Base-by-base conservation (phyloP, 2,888 invertebrate genomes). In the Cepaea hortensis region DNA sequence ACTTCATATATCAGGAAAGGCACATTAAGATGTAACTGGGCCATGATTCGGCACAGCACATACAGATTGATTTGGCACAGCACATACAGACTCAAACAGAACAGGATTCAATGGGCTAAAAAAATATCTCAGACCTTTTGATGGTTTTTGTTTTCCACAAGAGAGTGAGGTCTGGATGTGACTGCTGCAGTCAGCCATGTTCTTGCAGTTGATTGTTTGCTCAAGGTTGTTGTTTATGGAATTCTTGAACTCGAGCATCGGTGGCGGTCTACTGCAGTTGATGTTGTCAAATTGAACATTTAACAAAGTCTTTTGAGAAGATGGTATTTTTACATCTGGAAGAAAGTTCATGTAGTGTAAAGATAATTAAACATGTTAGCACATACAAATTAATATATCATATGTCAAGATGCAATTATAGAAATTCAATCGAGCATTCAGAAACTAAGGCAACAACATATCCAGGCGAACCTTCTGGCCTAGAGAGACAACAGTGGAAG, bases 151-250 rank as follows among this genome's bases (percentile, higher is more conserved):
- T 35, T 75, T n/a, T 46, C 75, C 75, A 75, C 75, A 75, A 4
- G 75, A n/a, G 6, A 75, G 9, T 7, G n/a, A n/a, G 46, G 35
- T 46, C 75, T 75, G 18, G 35, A 75, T 35, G 75, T 75, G n/a
- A 23, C 7, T 75, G 23, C 15, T 75, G 23, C 75, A 75, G 75
- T 35, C 75, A 46, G 7, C 75, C 5, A 15, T 46, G n/a, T 7
- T 15, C 75, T 23, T 35, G 35, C 75, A 75, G 6, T 20, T 7
- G 15, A 75, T 35, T 13, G 75, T 46, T 75, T 75, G 75, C 46
- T 75, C 75, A 6, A 75, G 46, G 23, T 75, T 75, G 46, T 35
- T 75, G 75, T 75, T 75, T 20, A 75, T 35, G n/a, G 75, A 75
- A 23, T 75, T 75, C 15, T 75, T 46, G 9, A 75, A 75, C 23